Base-by-base conservation (phyloP, 2,888 invertebrate genomes). In the Napeogenes inachia region DNA sequence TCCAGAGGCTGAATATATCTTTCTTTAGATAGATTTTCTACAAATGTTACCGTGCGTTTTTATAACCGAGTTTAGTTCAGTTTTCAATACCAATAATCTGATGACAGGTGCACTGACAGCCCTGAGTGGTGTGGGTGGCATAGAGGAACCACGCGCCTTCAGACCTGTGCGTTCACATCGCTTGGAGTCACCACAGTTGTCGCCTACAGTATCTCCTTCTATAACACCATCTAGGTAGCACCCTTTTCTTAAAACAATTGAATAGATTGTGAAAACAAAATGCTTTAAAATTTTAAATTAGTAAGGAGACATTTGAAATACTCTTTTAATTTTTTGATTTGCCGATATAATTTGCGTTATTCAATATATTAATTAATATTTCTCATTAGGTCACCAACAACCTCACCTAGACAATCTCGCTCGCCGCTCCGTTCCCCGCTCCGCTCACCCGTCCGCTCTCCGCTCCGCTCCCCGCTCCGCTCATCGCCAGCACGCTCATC, bases 81-180 rank as follows among this genome's bases (percentile, higher is more conserved):
- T 10, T 2, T 10, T 12, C 10, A 6, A 10, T 42, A 42, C 10
- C 12, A 42, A 12, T 10, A 42, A 1, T 2, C 57, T 45, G 4
- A 21, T 63, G 3, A n/a, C 60, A 90, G 90, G 89, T 60, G 89
- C 90, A 0, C 70, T 90, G 59, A 85, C 89, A 38, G 89, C 90
- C 2, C 67, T 90, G 13, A 87, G 88, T 66, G 76, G 84, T 4
- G 90, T 89, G 6, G 75, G 87, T 4, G 79, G 87, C 0, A 75
- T 89, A 63, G 89, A 89, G 21, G 90, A 90, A 68, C 90, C 90
- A 0, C 81, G 89, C 0, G 89, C 89, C 0, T 90, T 90, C 73
- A 80, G 89, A 0, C 89, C 90, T 1, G 89, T 90, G 42, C 81
- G 88, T 13, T 78, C 80, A 4, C 83, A 81, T 59, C 76, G 86